phyloP scores from a whole-genome alignment of 2,113 vertebrate genomes.

The Sciurus niger region DNA sequence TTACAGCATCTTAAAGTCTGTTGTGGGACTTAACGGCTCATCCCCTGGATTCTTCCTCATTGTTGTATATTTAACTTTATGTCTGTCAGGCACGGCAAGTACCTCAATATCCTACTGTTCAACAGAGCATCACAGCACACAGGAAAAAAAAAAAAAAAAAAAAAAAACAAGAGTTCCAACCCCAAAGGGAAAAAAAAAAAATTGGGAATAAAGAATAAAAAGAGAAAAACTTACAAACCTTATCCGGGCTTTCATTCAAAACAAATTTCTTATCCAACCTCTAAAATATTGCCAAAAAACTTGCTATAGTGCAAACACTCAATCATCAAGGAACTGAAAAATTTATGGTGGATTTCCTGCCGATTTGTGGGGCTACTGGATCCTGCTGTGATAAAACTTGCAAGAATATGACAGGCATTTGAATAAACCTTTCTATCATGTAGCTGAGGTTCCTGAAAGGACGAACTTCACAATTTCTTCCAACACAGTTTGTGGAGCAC shows the following conservation, averaged over 20 bases:
- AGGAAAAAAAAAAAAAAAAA: background rate
- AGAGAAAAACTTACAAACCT: slow-evolving; percentile 71
- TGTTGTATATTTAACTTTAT: slow-evolving; percentile 80
- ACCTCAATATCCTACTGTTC: slow-evolving; percentile 66
- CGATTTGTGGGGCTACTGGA: slow-evolving; percentile 77
- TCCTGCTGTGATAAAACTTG: slow-evolving; percentile 73
- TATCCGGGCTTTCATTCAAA: slow-evolving; percentile 82
- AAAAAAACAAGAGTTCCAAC: background rate
- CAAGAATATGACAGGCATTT: slow-evolving; percentile 74
- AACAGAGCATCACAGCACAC: slow-evolving; percentile 50
- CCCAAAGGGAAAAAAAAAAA: slow-evolving; percentile 41
- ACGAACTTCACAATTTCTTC: slow-evolving; percentile 70
- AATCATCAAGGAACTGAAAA: slow-evolving; percentile 82
- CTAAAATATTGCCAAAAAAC: slow-evolving; percentile 80
- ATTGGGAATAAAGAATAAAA: slow-evolving; percentile 72
- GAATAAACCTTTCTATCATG: slow-evolving; percentile 76
- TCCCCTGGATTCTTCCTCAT: slow-evolving; percentile 77
- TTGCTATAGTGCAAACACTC: slow-evolving; percentile 72
- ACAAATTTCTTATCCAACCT: slow-evolving; percentile 77
- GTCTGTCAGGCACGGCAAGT: slow-evolving; percentile 57
- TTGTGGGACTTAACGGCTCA: slow-evolving; percentile 72
- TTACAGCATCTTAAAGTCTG: slow-evolving; percentile 80
- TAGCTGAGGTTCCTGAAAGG: slow-evolving; percentile 71
- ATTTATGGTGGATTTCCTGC: slow-evolving; percentile 70
- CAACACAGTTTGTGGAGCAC: slow-evolving; percentile 55